Percentiles rank a stretch among this genome's conserved stretches.
Evolutionary conservation across 2,888 invertebrate genomes (phyloP).

Genomic region (Morpho helenor): DNA sequence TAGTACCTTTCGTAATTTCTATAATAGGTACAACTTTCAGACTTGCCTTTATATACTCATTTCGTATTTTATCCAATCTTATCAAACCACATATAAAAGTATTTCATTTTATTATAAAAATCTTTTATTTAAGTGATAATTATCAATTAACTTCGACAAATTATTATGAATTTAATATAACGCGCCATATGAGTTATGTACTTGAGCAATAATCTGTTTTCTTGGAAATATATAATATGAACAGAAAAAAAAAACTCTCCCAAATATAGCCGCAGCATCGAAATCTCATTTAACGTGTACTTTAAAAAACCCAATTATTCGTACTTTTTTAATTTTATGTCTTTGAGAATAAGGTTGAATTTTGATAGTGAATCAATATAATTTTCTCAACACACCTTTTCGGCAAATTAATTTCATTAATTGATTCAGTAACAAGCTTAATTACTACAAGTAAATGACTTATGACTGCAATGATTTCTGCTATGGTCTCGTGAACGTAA

Average conservation of each 20-base stretch:
- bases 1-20: too few relatives aligned
- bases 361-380: background rate
- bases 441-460: background rate
- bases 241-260: constrained; percentile 4
- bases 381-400: constrained; percentile 1
- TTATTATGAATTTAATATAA: too few relatives aligned
- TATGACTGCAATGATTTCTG: constrained; percentile 1
- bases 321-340: background rate
- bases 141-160: too few relatives aligned
- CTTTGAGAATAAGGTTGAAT: background rate
- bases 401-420: constrained; percentile 1
- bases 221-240: constrained; percentile 9
- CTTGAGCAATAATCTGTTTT: constrained; percentile 20
- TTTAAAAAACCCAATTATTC: background rate
- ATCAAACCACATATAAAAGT: too few relatives aligned
- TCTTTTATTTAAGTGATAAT: too few relatives aligned
- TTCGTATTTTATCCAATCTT: too few relatives aligned
- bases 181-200: constrained; percentile 1
- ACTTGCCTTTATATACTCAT: too few relatives aligned
- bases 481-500: background rate
- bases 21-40: too few relatives aligned
- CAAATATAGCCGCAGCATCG: constrained; percentile 11
- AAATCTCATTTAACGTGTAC: background rate
- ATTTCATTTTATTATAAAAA: too few relatives aligned
- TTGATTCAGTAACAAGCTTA: constrained; percentile 7